phyloP scores from a whole-genome alignment of 2,113 vertebrate species.

The Arothron firmamentum region DNA sequence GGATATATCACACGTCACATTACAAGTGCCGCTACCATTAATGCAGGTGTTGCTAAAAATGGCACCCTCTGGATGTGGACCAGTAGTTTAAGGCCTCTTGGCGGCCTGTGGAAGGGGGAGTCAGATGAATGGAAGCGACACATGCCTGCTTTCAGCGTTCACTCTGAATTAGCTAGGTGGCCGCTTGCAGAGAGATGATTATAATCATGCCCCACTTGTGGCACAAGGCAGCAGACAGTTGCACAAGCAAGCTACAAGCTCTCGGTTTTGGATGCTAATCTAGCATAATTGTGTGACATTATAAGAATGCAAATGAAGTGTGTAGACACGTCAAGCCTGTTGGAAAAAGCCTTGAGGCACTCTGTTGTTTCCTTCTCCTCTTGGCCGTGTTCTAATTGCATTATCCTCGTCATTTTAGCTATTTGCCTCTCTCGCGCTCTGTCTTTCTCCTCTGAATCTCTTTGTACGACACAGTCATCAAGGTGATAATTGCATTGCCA shows the following conservation, averaged over 20 bases:
- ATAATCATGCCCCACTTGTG: neutral
- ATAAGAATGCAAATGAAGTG: constrained; percentile 67
- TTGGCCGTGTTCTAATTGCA: constrained; percentile 67
- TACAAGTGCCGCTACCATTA: constrained; percentile 30
- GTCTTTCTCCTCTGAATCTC: constrained; percentile 55
- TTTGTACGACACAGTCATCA: constrained; percentile 65
- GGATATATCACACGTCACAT: constrained; percentile 57
- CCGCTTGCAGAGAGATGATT: neutral
- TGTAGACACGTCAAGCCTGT: constrained; percentile 65
- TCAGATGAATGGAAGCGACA: constrained; percentile 30
- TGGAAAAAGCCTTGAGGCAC: constrained; percentile 59
- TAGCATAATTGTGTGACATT: constrained; percentile 54
- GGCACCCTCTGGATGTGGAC: constrained; percentile 12
- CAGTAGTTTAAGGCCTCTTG: constrained; percentile 24
- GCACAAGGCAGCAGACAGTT: constrained; percentile 4
- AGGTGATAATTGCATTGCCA: constrained; percentile 72
- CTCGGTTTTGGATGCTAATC: constrained; percentile 44
- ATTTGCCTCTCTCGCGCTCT: constrained; percentile 55
- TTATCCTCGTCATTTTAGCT: constrained; percentile 65
- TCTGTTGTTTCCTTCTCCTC: constrained; percentile 63
- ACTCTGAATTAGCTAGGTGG: constrained; percentile 7
- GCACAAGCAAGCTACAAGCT: constrained; percentile 27
- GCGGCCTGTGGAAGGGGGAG: constrained; percentile 18
- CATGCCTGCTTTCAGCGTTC: constrained; percentile 19
- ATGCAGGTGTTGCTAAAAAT: constrained; percentile 38